Evolutionary conservation across 2,888 invertebrate species (phyloP), one percentile per base, ranked within the genome.

Genomic region (Proisotoma minuta): DNA sequence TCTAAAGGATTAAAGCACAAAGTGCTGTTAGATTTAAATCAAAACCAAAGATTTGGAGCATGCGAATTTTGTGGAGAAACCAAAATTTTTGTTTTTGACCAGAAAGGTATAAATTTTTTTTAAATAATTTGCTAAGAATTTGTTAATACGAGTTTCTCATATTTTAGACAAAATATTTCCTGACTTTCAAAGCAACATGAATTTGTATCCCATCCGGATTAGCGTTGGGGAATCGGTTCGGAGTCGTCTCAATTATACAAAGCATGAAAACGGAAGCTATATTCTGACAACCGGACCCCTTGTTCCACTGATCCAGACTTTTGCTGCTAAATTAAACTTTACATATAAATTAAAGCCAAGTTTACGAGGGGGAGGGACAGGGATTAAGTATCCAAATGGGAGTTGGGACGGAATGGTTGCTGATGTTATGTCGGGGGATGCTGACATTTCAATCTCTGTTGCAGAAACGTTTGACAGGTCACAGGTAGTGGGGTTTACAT

Each of bases 401-500:
- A 56, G 57, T 10, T 57, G 57, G 57, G 58, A 57, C 1, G 63
- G 63, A 15, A 54, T 22, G 20, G 56, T 64, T n/a, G n/a, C 4
- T 26, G 60, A 39, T 57, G 39, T 60, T 53, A 57, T 4, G 57
- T 28, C 15, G 59, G 57, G 1, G 58, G 52, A 39, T 39, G 8
- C 50, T 8, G 50, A 50, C 8, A 23, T 50, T 24, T 22, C 20
- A 22, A 12, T 40, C 20, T 56, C 40, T 15, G 40, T 15, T 10
- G 18, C 20, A 3, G 29, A 18, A 18, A 53, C 34, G 12, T 53
- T 20, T 18, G 12, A 12, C 18, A 4, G 34, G 18, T 18, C 34
- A 3, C 28, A 18, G 4, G 18, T 18, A 3, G 23, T 24, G 20
- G 23, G 24, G 8, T 50, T 50, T n/a, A 8, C 50, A 4, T 24